Base-by-base conservation (phyloP, 1,140 invertebrate genomes). In the Ganaspis sp. region DNA sequence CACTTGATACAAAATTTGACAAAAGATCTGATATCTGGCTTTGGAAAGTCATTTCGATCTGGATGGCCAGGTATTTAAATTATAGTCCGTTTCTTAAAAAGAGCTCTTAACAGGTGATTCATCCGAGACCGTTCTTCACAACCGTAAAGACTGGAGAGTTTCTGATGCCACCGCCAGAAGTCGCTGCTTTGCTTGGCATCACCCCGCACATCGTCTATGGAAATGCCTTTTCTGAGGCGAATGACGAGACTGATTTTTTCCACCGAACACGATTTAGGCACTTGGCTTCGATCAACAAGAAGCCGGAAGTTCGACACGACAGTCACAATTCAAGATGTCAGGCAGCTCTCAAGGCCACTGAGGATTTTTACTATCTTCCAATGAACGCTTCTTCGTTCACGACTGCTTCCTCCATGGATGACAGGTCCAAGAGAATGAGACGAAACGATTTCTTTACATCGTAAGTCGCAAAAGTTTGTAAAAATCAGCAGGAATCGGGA, bases 61-160 rank as follows among this genome's bases (percentile, higher is more conserved):
- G n/a, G n/a, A n/a, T n/a, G n/a, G n/a, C n/a, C n/a, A n/a, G n/a
- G n/a, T n/a, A n/a, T n/a, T n/a, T n/a, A n/a, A n/a, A n/a, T n/a
- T n/a, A n/a, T n/a, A n/a, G n/a, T n/a, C n/a, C n/a, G n/a, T n/a
- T 17, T 17, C 8, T 49, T 0, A 17, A 17, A 17, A 49, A 49
- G 45, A 17, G 15, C 45, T 49, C 49, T 70, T 9, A 64, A 5
- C 23, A 64, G 26, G 79, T 80, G 0, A 79, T 78, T 23, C 84
- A 85, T 17, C 84, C 79, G 9, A 90, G 91, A 74, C 93, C 94
- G 0, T 96, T 96, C 83, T 93, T 96, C 45, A 96, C 95, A 0
- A 96, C 95, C 0, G 95, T 97, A 6, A 95, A 94, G 75, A 94
- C 92, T 23, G 95, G 96, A 1, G 93, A 95, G 80, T 97, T 96